These are phyloP conservation scores for Theretra japonica DNA, from an alignment of 2,888 invertebrate species.

Conservation along the genomic window DNA sequence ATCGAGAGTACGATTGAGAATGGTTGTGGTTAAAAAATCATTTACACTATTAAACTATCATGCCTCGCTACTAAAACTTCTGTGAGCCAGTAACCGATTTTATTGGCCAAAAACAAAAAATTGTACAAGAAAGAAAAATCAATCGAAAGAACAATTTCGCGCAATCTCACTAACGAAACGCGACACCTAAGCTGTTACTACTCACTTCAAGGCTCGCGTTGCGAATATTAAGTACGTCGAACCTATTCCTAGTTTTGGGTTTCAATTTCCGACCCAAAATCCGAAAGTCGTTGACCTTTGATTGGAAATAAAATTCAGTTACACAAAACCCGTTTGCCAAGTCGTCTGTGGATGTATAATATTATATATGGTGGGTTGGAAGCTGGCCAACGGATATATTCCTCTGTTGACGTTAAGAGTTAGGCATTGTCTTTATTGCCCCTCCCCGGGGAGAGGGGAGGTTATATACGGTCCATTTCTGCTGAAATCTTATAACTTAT, in stretches of 20 bases:
- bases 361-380: background rate
- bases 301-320: background rate
- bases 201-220: too few species aligned
- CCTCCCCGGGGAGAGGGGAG: background rate
- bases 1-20: too few species aligned
- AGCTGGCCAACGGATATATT: conserved; percentile 10
- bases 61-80: too few species aligned
- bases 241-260: background rate
- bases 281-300: background rate
- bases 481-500: background rate
- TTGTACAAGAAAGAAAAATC: too few species aligned
- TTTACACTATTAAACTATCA: too few species aligned
- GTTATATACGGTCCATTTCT: background rate
- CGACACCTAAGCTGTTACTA: too few species aligned
- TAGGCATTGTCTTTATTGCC: background rate
- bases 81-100: too few species aligned
- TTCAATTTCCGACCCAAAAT: background rate
- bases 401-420: conserved; percentile 8
- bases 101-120: too few species aligned
- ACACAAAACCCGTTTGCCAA: background rate
- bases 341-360: background rate
- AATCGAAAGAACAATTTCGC: too few species aligned
- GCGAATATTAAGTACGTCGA: too few species aligned
- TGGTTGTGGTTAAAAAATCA: too few species aligned
- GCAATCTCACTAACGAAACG: too few species aligned